Base-by-base conservation (phyloP, 2,113 vertebrate genomes). In the Bambusicola thoracicus region DNA sequence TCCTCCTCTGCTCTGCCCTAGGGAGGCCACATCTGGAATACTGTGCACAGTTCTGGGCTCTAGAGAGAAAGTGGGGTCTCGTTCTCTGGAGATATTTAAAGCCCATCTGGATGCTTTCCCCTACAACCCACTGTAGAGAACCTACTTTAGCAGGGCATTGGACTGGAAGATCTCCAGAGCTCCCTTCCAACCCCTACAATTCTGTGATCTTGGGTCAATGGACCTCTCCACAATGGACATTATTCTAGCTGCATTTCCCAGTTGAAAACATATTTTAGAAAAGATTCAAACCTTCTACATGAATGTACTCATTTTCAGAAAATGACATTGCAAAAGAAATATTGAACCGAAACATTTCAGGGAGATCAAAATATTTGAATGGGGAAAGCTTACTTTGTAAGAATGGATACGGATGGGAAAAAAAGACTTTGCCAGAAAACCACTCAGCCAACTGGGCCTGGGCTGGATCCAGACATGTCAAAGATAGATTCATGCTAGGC, bases 361-460 rank as follows among this genome's bases (percentile, higher is more conserved):
- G 0, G 2, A 92, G 92, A 95, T 91, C 93, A 94, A 95, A 95
- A 95, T 63, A 91, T 77, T 62, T 94, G 90, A 94, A 90, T 77
- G 82, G 63, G 59, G 72, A 87, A 87, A 74, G 63, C 85, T 95
- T 29, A 15, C 14, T 2, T 36, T 13, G 44, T 89, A 89, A 85
- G 85, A 87, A 85, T 77, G 90, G 92, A 82, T 92, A 69, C 2
- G 75, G 93, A 87, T 80, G 44, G 75, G 87, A 74, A 91, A 67
- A 67, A 36, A 30, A 92, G 70, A 46, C 49, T 56, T n/a, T 83
- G 90, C 93, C 93, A 96, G 85, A 66, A 95, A 96, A 77, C 63
- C 81, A 58, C 2, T 5, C 85, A 95, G 94, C 82, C 90, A 95
- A 62, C 67, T 82, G 93, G 94, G 81, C 87, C 93, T 95, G 92